Base-by-base conservation (phyloP, 2,888 invertebrate genomes). In the Heliconius hortense region DNA sequence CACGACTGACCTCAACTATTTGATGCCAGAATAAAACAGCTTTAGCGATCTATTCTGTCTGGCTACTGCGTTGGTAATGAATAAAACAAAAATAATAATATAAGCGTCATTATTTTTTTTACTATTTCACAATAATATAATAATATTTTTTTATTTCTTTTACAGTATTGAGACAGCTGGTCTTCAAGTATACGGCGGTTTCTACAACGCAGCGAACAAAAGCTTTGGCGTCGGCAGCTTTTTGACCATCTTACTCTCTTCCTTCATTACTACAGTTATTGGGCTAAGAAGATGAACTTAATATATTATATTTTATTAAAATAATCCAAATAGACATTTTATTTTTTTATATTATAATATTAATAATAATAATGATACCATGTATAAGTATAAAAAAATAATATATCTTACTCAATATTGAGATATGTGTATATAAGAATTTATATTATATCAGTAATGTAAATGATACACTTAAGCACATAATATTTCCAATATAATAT, bases 101-200 rank as follows among this genome's bases (percentile, higher is more conserved):
- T 39, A 3, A 39, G 3, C 11, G 11, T 13, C 13, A 39, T 0
- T 39, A 39, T n/a, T 39, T 39, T 39, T 53, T 2, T 21, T 53
- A 21, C 18, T 53, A 18, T 48, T 53, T 21, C 21, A 53, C 21
- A 53, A 53, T 10, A 39, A 10, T 35, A 35, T 21, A 35, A 66
- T 39, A 67, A 24, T 59, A 39, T 18, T 26, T 48, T 2, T 26
- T 26, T 48, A 26, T 35, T 48, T 59, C 48, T 48, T 66, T 93
- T 91, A 8, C 89, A 97, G 97, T 86, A 97, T 97, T 82, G 97
- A 97, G 87, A 98, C 97, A 0, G 97, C 97, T 0, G 97, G 97
- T 75, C 94, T 98, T 0, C 97, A 97, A 87, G 97, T 98, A 0
- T 97, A 96, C 86, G 97, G 97, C 2, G 97, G 97, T 2, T 97